phyloP scores from a whole-genome alignment of 2,113 vertebrate genomes.

The Ptilonorhynchus violaceus region DNA sequence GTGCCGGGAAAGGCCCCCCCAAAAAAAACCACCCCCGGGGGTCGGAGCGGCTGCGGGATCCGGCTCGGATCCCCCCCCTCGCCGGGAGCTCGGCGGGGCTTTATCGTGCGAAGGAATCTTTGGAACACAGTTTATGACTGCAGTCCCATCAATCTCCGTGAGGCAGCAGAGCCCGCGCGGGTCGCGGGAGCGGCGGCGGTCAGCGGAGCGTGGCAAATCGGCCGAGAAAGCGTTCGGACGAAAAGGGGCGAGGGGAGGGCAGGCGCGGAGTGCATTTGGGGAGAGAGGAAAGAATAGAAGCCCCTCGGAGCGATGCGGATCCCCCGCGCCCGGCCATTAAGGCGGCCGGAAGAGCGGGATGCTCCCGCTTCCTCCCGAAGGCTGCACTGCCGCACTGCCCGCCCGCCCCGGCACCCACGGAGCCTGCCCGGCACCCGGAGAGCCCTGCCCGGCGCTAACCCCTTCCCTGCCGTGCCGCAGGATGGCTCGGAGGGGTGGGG shows the following conservation, averaged over 20 bases:
- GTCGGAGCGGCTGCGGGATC: not conserved
- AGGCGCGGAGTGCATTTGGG: not conserved
- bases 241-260: not conserved
- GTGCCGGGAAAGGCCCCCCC: not conserved
- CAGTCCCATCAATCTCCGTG: constrained; percentile 57
- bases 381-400: constrained; percentile 35
- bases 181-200: not conserved
- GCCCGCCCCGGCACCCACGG: not conserved
- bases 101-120: not conserved
- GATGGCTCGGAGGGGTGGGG: not conserved
- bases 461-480: constrained; percentile 9
- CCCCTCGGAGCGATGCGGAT: not conserved
- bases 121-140: constrained; percentile 54
- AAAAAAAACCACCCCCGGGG: not conserved
- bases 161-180: not conserved
- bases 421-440: constrained; percentile 13
- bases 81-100: not conserved
- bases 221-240: not conserved
- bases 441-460: constrained; percentile 23
- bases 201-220: constrained; percentile 48
- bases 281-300: not conserved
- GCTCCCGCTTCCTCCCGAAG: not conserved
- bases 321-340: not conserved
- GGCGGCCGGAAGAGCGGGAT: not conserved
- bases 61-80: not conserved